phyloP scores from a whole-genome alignment of 1,140 invertebrate genomes.

The Atta texana region DNA sequence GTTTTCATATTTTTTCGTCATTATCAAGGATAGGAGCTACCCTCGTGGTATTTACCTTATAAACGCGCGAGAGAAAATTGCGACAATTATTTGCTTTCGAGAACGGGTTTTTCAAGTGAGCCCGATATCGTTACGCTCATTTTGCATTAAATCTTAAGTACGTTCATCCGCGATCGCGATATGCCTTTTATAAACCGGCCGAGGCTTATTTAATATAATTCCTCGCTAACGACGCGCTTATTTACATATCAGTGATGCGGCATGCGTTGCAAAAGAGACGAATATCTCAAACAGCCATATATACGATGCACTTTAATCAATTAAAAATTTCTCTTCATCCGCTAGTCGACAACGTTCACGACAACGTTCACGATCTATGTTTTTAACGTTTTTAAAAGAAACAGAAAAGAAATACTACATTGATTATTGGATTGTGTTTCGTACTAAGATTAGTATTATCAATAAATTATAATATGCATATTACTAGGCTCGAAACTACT shows the following conservation, averaged over 20 bases:
- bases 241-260: conserved; percentile 41
- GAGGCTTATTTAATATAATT: conserved; percentile 55
- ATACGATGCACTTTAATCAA: conserved; percentile 34
- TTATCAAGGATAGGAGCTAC: not conserved
- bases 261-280: conserved; percentile 11
- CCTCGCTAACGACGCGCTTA: conserved; percentile 33
- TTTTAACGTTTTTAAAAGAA: not conserved
- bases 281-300: not conserved
- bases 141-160: conserved; percentile 59
- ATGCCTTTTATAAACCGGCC: conserved; percentile 40
- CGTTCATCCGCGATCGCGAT: conserved; percentile 59
- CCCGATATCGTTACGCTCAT: conserved; percentile 42
- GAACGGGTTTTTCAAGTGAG: conserved; percentile 41
- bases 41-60: not conserved
- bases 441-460: not conserved
- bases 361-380: not conserved
- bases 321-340: not conserved
- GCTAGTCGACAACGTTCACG: not conserved
- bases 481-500: not conserved
- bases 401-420: not conserved
- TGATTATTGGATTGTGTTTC: not conserved
- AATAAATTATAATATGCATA: conserved; percentile 12
- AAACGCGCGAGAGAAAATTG: conserved; percentile 32
- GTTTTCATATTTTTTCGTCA: not conserved
- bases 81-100: conserved; percentile 53